Base-by-base conservation (phyloP, 2,113 vertebrate species). In the Microtus pennsylvanicus region DNA sequence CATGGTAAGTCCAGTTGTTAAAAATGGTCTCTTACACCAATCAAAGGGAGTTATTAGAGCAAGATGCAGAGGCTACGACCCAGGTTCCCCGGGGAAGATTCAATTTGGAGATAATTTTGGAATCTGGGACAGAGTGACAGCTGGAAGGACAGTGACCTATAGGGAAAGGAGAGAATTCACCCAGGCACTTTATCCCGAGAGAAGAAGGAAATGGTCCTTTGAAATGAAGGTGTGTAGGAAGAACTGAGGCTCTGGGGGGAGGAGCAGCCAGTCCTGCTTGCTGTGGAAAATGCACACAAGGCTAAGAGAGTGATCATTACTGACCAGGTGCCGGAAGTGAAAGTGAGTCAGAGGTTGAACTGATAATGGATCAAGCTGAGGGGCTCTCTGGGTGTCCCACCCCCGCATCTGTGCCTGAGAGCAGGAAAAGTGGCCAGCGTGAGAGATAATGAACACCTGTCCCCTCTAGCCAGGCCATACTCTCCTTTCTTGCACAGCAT, bases 61-160 rank as follows among this genome's bases (percentile, higher is more conserved):
- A 50, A 90, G 42, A 96, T 22, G 50, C 26, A 52, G 85, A 76
- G 52, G 24, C 33, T 42, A 11, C 78, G 89, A 69, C 85, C 28
- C 50, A 85, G 38, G 58, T 92, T 90, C 50, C 45, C 58, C n/a
- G 24, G 72, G 69, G 70, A 96, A 75, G 76, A n/a, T 69, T 92
- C 45, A 63, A 17, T 50, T 24, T 61, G 65, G 76, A 96, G 77
- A 45, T 45, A 87, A 90, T 90, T 76, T 95, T 55, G 76, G 76
- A 94, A 85, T 93, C n/a, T 89, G 67, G 95, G 88, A 58, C 47
- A 78, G 52, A 91, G 21, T 50, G 11, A 74, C 88, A 93, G 28
- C n/a, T 50, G 65, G 26, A 28, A 87, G 61, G 61, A 85, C n/a
- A n/a, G 61, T 81, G 82, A 74, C 4, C 30, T 81, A 6, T 22